Percentiles rank a stretch among this genome's conserved stretches.
Conservation (phyloP, 2,888 invertebrate species). For the Nomada hirtipes region DNA sequence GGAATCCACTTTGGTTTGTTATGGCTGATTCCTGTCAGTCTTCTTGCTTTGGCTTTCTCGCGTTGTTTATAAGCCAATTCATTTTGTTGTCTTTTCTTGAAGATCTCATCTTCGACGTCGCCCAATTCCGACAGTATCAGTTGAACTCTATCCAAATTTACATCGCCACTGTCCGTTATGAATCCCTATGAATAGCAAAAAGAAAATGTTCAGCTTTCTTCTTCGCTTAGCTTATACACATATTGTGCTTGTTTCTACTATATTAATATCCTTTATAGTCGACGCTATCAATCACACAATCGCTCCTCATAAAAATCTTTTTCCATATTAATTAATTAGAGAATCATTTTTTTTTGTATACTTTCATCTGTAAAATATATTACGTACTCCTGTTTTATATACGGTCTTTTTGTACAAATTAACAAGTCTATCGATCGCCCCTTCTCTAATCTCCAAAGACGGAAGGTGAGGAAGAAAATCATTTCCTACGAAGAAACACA, state of each 20-base stretch:
- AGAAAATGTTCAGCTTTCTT: background rate
- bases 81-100: conserved; percentile 94
- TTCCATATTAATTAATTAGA: too few relatives aligned
- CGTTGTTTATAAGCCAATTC: conserved; percentile 93
- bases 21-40: conserved; percentile 85
- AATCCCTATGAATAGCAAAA: conserved; percentile 89
- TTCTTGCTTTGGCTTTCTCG: conserved; percentile 89
- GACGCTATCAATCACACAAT: too few relatives aligned
- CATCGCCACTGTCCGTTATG: conserved; percentile 97
- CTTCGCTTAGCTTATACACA: background rate
- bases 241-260: background rate
- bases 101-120: conserved; percentile 98
- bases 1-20: conserved; percentile 89
- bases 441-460: conserved; percentile 98
- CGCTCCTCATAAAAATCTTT: too few relatives aligned
- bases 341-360: background rate
- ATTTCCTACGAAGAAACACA: conserved; percentile 99
- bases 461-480: conserved; percentile 99
- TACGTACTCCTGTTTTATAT: conserved; percentile 93
- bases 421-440: conserved; percentile 97
- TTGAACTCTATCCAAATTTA: conserved; percentile 96
- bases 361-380: conserved; percentile 18
- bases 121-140: conserved; percentile 97
- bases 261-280: background rate
- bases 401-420: conserved; percentile 97